A percentile compares a stretch with the other conserved stretches of the same genome.
Conservation (phyloP, 2,113 vertebrate genomes). For the Gymnarchus niloticus region DNA sequence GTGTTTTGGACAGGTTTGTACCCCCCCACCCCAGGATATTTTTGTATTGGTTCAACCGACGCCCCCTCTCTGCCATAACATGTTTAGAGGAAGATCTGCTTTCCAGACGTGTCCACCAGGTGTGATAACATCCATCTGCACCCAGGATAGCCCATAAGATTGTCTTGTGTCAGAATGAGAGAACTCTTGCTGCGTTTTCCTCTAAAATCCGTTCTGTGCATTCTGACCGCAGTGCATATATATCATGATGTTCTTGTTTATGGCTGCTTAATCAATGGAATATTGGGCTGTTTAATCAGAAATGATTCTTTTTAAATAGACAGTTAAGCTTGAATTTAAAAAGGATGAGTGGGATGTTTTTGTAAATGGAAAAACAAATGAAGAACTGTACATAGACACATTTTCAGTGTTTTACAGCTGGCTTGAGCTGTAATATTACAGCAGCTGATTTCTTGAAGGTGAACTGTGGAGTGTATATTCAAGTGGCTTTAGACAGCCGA, state of each 20-base stretch:
- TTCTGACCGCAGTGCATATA: constrained; percentile 24
- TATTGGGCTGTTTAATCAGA: constrained; percentile 29
- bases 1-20: neutral
- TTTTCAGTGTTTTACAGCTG: constrained; percentile 12
- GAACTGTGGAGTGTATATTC: neutral
- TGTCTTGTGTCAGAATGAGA: constrained; percentile 1
- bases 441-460: constrained; percentile 18
- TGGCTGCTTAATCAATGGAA: constrained; percentile 32
- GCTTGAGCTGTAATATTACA: neutral
- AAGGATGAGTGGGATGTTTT: neutral
- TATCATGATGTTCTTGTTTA: constrained; percentile 36
- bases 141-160: constrained; percentile 1
- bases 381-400: constrained; percentile 11
- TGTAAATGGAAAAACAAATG: constrained; percentile 24
- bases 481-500: neutral
- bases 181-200: constrained; percentile 4
- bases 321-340: constrained; percentile 11
- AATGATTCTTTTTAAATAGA: constrained; percentile 27
- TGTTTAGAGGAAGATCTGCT: neutral
- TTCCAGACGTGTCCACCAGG: constrained; percentile 17
- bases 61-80: neutral
- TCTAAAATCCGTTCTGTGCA: constrained; percentile 17
- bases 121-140: constrained; percentile 22
- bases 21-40: neutral
- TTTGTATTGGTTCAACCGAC: neutral